These are phyloP conservation scores for Neomorphus geoffroyi DNA, from an alignment of 2,797 vertebrate genomes.

Conservation along the genomic window DNA sequence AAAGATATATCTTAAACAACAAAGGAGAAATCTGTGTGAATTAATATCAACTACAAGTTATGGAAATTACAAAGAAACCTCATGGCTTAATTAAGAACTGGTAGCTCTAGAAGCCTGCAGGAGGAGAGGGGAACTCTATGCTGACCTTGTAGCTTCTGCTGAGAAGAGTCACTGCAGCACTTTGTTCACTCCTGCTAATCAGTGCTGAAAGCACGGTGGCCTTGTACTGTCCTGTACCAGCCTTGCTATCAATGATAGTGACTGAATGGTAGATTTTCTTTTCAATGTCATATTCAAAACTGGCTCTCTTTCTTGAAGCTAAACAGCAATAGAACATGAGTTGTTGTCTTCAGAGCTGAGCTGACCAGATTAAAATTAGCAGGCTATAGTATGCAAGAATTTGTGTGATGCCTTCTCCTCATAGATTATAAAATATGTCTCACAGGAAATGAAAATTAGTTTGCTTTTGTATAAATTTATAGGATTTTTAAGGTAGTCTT, in stretches of 20 bases:
- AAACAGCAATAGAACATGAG: not conserved
- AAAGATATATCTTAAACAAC: not conserved
- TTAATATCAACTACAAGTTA: not conserved
- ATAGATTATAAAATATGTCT: not conserved
- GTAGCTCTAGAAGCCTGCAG: not conserved
- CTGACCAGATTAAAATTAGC: not conserved
- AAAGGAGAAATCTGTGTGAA: not conserved
- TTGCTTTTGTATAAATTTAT: not conserved
- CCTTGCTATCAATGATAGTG: not conserved
- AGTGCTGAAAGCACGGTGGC: not conserved
- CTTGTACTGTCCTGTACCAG: not conserved
- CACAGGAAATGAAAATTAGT: not conserved
- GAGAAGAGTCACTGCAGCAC: not conserved
- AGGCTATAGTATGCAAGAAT: not conserved
- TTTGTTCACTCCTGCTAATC: accelerated
- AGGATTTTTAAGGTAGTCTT: not conserved
- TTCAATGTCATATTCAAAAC: not conserved
- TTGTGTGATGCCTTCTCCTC: not conserved
- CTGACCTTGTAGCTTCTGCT: not conserved
- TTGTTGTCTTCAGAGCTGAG: not conserved
- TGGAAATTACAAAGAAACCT: not conserved
- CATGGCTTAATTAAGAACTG: not conserved
- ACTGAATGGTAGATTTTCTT: not conserved
- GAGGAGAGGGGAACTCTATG: not conserved
- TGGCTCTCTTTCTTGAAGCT: not conserved